Evolutionary conservation across 2,797 vertebrate genomes (phyloP), one percentile per base, ranked within the genome.

Genomic region (Gymnopithys bicolor): DNA sequence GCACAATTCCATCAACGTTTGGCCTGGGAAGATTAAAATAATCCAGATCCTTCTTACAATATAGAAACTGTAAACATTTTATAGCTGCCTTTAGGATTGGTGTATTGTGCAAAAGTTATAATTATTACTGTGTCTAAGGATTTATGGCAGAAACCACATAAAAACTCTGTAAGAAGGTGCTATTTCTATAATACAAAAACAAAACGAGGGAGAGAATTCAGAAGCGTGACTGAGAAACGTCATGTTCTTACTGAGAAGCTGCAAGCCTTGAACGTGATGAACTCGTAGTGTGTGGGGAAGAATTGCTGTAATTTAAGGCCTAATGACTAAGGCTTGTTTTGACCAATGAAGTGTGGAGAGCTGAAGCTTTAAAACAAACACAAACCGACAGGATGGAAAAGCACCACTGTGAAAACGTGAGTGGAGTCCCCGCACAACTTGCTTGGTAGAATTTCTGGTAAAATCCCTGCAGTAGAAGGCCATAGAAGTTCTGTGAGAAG

Each of bases 401-500:
- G 98, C 98, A 98, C 98, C 98, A 98, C 97, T 96, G 97, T 97
- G 96, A 97, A 96, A 97, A 86, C 25, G 95, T 97, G 97, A 97
- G 97, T 91, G 94, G 97, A 98, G 97, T 97, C 96, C 97, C 97
- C 97, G 97, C 97, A 97, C 95, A 97, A 97, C 97, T 97, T 96
- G 97, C 97, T 97, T 97, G 97, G 97, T 98, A 97, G 96, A 97
- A 97, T 97, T 97, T 97, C 97, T 96, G 97, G 96, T 98, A 97
- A 98, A 98, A 99, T 99, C 99, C 99, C 99, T 99, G 99, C 99
- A 99, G 98, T 98, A 97, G 96, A 98, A 98, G 98, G 98, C 97
- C 97, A 97, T 97, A 97, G 96, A 96, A 97, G 94, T 95, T 95
- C 95, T 96, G 96, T 93, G 94, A 46, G 92, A 97, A 95, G 93